Conservation (phyloP, 2,113 vertebrate species). For the Callospermophilus lateralis region DNA sequence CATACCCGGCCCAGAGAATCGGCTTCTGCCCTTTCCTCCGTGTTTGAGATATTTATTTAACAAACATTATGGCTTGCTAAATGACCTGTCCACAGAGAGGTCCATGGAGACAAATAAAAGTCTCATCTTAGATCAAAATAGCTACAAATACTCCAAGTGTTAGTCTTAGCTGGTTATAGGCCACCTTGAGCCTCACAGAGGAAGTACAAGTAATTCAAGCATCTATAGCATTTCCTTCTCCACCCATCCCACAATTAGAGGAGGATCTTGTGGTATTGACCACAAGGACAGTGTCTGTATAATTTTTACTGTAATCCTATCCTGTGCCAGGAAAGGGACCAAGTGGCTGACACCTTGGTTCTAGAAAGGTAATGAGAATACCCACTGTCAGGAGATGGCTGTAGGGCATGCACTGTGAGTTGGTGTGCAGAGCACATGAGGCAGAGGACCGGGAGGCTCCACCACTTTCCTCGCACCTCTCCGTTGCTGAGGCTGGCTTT, state of each 20-base stretch:
- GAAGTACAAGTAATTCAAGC: neutral
- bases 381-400: neutral
- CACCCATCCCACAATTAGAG: neutral
- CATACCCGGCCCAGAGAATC: neutral
- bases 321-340: neutral
- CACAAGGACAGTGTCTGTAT: neutral
- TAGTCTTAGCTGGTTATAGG: neutral
- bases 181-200: neutral
- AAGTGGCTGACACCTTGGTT: neutral
- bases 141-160: neutral
- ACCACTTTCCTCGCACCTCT: neutral
- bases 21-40: neutral
- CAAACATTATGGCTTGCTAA: neutral
- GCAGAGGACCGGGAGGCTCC: neutral
- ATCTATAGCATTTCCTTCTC: neutral
- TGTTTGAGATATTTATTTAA: neutral
- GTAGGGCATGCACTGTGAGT: rapidly evolving
- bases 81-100: neutral
- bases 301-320: neutral
- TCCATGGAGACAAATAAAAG: neutral
- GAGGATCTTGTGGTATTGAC: neutral
- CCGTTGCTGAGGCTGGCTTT: too few relatives aligned
- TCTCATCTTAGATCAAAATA: neutral
- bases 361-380: neutral
- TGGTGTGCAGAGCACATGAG: neutral